Evolutionary conservation across 2,888 invertebrate genomes (phyloP), one percentile per base, ranked within the genome.

Genomic region (Mantis religiosa): DNA sequence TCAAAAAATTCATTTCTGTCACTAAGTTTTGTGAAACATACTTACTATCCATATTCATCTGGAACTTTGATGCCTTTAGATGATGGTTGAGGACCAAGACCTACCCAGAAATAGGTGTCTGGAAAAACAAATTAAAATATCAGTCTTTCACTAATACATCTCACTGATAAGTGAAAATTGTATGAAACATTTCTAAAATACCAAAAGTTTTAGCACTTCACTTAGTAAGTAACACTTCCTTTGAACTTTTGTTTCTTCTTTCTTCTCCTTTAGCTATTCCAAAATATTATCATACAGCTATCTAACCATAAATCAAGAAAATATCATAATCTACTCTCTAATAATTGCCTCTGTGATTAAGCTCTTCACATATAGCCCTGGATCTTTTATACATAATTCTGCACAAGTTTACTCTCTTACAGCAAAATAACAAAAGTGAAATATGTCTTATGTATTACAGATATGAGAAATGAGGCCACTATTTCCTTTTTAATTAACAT

Each of bases 31-130:
- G 81, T n/a, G 20, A n/a, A 81, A 9, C 27, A 27, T 87, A 95
- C 97, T 96, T 93, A 98, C 98, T 98, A 98, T 94, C 98, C 98
- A 91, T 96, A 95, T 93, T 98, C 98, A 93, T 98, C 98, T 0
- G 98, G 98, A 90, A 98, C 96, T 93, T 96, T 97, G 91, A 94
- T 94, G 0, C 98, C 98, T 91, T 96, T 96, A 84, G 96, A 95
- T 20, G 96, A 96, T 0, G 98, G 98, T 92, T 98, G 97, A 34
- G 98, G 97, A 0, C 98, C 98, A 89, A 97, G 96, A 15, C 98
- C 98, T 0, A 96, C 96, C 97, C 97, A 98, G 93, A 98, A 98
- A 93, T 96, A 97, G 0, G 97, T 96, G 91, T 96, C 96, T 92
- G 91, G 89, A 91, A 90, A 90, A 89, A 15, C 27, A 28, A 25